Evolutionary conservation across 2,797 vertebrate genomes (phyloP), one percentile per base, ranked within the genome.

Genomic region (Intellagama lesueurii): DNA sequence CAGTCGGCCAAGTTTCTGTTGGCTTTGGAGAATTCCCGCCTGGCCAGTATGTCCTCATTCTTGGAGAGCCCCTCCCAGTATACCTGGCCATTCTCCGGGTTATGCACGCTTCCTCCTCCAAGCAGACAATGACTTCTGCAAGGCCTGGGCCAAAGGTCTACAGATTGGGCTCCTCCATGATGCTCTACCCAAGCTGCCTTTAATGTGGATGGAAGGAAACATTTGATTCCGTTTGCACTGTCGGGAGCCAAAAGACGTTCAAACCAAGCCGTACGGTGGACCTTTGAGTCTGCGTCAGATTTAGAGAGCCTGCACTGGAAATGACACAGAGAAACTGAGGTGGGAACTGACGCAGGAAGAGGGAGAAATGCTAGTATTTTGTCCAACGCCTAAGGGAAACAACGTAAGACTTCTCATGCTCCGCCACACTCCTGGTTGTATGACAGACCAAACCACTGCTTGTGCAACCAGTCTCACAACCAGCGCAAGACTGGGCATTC

Each of bases 21-120:
- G 60, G 70, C 60, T 0, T 70, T 30, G 4, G 40, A 80, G 87
- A 81, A 60, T 68, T 91, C 93, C 88, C 0, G 73, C 77, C 12
- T 76, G 40, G 87, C 92, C 22, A 52, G 92, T 89, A 64, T 0
- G 5, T 79, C 68, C 80, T 93, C 94, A 95, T 95, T 95, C 94
- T 89, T 93, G 40, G 81, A 22, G n/a, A 87, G 22, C 84, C 76
- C 81, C 76, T 52, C 76, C 76, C 75, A 30, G 40, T 12, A 5
- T 24, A 68, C 56, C 64, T 47, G 56, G 28, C 22, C 47, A 6
- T 70, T 86, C 78, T 47, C 49, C 4, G 32, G n/a, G 44, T 49
- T 66, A 30, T 16, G 35, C 12, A n/a, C 35, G 28, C 76, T 72
- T 66, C 68, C 47, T 32, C 14, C 73, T 73, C 75, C 1, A 9